These are phyloP conservation scores for Parnassius apollo DNA, from an alignment of 2,888 invertebrate species.

Conservation along the genomic window DNA sequence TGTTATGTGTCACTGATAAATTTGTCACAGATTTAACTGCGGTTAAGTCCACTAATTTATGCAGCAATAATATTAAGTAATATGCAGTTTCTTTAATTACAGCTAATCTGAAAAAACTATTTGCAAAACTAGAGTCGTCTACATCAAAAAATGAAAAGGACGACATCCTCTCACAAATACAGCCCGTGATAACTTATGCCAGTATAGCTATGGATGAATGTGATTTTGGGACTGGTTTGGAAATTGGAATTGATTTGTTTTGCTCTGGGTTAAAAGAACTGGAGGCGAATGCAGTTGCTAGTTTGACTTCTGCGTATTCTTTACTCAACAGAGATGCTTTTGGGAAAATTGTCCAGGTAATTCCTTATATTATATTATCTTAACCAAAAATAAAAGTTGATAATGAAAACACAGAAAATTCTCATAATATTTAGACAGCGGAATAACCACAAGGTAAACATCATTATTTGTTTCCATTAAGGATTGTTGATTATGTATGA, in stretches of 20 bases:
- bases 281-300: slow-evolving; percentile 83
- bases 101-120: slow-evolving; percentile 85
- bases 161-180: slow-evolving; percentile 84
- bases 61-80: too few relatives aligned
- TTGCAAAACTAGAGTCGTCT: slow-evolving; percentile 83
- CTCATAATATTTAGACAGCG: too few relatives aligned
- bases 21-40: too few relatives aligned
- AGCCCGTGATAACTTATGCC: slow-evolving; percentile 90
- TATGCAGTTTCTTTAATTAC: slow-evolving; percentile 37
- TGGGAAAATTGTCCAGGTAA: slow-evolving; percentile 84
- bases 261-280: slow-evolving; percentile 86
- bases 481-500: too few relatives aligned
- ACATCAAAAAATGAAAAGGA: slow-evolving; percentile 81
- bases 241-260: slow-evolving; percentile 93
- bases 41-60: too few relatives aligned
- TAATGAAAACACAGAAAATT: too few relatives aligned
- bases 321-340: slow-evolving; percentile 87
- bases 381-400: too few relatives aligned
- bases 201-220: slow-evolving; percentile 96
- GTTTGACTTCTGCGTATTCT: slow-evolving; percentile 88
- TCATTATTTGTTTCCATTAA: too few relatives aligned
- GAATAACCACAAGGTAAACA: too few relatives aligned
- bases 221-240: slow-evolving; percentile 96
- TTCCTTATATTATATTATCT: neutral
- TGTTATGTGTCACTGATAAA: too few relatives aligned